phyloP scores from a whole-genome alignment of 2,113 vertebrate genomes.

The Dromiciops gliroides region DNA sequence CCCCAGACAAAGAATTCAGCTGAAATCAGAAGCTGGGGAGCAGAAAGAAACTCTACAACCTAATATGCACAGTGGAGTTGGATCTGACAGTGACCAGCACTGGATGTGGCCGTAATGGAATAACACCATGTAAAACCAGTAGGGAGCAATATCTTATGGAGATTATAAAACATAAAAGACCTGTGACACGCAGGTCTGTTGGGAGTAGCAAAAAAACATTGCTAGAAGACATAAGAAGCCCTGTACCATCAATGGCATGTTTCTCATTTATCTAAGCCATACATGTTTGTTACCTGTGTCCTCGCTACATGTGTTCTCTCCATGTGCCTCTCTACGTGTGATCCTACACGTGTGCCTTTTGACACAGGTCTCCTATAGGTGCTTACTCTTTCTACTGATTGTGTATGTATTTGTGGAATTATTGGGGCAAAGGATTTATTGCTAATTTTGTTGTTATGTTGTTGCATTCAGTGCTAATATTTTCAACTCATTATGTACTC shows the following conservation, averaged over 20 bases:
- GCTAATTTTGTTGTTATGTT: too few species aligned
- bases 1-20: neutral
- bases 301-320: too few species aligned
- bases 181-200: neutral
- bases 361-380: too few species aligned
- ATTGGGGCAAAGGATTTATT: too few species aligned
- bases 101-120: neutral
- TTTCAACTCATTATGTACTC: too few species aligned
- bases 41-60: neutral
- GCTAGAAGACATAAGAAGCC: neutral
- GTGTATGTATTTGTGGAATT: too few species aligned
- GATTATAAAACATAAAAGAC: neutral
- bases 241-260: neutral
- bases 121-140: neutral
- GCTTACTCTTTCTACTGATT: too few species aligned
- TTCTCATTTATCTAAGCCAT: neutral
- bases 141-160: neutral
- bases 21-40: neutral
- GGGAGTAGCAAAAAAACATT: neutral
- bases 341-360: too few species aligned
- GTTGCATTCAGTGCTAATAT: too few species aligned
- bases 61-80: neutral
- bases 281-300: too few species aligned
- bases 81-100: neutral
- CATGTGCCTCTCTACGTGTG: too few species aligned